Percentiles rank a stretch among this genome's conserved stretches.
Conservation (phyloP, 2,113 vertebrate genomes). For the Ctenomys sociabilis region DNA sequence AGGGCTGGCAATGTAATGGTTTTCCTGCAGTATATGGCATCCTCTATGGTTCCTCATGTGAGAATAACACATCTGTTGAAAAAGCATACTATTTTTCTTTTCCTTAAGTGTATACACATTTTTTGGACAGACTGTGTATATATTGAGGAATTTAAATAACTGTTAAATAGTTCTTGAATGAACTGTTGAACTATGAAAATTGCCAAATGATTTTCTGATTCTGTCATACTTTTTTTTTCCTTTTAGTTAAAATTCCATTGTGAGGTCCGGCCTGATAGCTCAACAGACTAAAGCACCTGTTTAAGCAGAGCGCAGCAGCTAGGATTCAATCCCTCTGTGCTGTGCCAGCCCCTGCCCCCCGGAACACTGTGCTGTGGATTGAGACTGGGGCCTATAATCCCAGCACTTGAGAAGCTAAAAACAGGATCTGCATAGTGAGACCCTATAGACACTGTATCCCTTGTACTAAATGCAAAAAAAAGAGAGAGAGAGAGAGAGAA, state of each 20-base stretch:
- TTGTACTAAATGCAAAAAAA: too few relatives aligned
- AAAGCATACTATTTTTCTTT: neutral
- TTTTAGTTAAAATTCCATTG: conserved; percentile 45
- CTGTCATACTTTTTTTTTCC: neutral
- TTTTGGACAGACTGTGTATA: neutral
- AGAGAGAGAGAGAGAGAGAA: too few relatives aligned
- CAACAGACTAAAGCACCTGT: too few relatives aligned
- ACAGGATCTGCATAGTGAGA: too few relatives aligned
- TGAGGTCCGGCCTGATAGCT: too few relatives aligned
- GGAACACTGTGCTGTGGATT: too few relatives aligned
- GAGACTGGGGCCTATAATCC: too few relatives aligned
- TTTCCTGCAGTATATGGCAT: neutral
- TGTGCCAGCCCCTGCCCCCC: too few relatives aligned
- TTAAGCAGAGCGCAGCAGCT: too few relatives aligned
- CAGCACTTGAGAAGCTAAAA: too few relatives aligned
- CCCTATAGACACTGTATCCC: too few relatives aligned
- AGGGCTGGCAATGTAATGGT: neutral
- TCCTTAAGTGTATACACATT: neutral
- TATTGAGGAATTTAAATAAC: neutral
- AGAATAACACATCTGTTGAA: neutral
- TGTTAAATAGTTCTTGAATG: conserved; percentile 15
- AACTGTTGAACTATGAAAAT: neutral
- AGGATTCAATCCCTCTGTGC: too few relatives aligned
- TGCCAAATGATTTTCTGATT: conserved; percentile 50
- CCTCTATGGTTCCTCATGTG: neutral